Evolutionary conservation across 2,888 invertebrate genomes (phyloP).

Genomic region (Calameuta pallipes): DNA sequence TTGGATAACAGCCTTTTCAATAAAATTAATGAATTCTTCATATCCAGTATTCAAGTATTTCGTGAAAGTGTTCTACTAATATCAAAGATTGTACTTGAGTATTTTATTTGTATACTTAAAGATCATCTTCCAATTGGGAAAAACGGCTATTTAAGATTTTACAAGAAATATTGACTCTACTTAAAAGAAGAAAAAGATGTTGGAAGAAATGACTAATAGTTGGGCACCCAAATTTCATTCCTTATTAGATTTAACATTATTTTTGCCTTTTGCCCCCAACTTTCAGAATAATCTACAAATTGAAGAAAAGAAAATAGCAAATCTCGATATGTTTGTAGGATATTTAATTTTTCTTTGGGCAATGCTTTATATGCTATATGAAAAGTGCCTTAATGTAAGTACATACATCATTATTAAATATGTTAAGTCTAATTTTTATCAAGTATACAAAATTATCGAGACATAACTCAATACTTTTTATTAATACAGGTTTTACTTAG

Average conservation of each 20-base stretch:
- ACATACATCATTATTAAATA: not conserved
- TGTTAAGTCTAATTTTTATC: not conserved
- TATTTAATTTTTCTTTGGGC: slow-evolving; percentile 39
- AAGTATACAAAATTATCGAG: not conserved
- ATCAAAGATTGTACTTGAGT: too few species aligned
- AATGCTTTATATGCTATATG: slow-evolving; percentile 38
- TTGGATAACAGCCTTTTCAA: too few species aligned
- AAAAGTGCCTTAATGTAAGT: slow-evolving; percentile 47
- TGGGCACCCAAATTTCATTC: slow-evolving; percentile 35
- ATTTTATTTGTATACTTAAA: too few species aligned
- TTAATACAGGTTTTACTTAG: slow-evolving; percentile 42
- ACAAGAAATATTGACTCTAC: not conserved
- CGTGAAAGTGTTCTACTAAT: too few species aligned
- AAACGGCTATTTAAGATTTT: too few species aligned
- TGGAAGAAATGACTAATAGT: slow-evolving; percentile 29
- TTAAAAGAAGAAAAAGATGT: slow-evolving; percentile 18
- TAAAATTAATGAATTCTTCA: too few species aligned
- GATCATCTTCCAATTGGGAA: too few species aligned
- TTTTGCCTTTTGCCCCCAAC: slow-evolving; percentile 30
- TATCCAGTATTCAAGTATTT: too few species aligned
- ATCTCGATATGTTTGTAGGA: slow-evolving; percentile 33
- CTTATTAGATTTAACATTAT: slow-evolving; percentile 33
- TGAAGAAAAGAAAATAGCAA: slow-evolving; percentile 22
- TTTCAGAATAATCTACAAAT: slow-evolving; percentile 28
- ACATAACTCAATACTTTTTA: slow-evolving; percentile 10